Base-by-base conservation (phyloP, 1,140 invertebrate genomes). In the Anthonomus grandis region DNA sequence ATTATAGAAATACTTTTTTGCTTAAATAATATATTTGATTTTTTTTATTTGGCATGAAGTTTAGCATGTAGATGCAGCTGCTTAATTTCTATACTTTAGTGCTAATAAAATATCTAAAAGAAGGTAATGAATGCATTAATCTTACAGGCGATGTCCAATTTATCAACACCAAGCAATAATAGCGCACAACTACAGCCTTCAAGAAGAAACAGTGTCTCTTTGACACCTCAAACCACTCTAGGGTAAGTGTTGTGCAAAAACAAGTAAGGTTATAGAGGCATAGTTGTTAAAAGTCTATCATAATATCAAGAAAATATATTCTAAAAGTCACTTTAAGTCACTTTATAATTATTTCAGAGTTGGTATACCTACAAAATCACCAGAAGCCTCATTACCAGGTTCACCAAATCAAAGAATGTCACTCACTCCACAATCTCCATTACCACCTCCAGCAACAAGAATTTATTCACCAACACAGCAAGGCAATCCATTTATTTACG, bases 401-500 rank as follows among this genome's bases (percentile, higher is more conserved):
- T 62, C 69, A 25, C 70, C 71, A 48, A 69, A 70, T 9, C 72
- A 73, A 46, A 70, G 75, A 41, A 54, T 70, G 1, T 77, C 76
- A 0, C 47, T 70, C 18, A 64, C 62, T 1, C 64, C 64, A 8
- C 63, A 64, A 60, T 47, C 56, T 37, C 57, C 67, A 25, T 17
- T 62, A 18, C 62, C 64, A 24, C 63, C 62, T 21, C 27, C 70
- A 57, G 53, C 56, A 17, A 46, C 65, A 5, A 36, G 49, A 17
- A 50, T 47, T 24, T 48, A 57, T 25, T 62, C 62, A 9, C 70
- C 54, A 21, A 58, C 64, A 21, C 48, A 65, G 5, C 62, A 56
- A 15, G 13, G 59, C 6, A 95, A 95, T 77, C 91, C 91, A 0
- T 87, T 96, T 58, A 93, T 95, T 60, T 95, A 93, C 71, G 94